Evolutionary conservation across 2,113 vertebrate species (phyloP).

Genomic region (Emberiza fucata): DNA sequence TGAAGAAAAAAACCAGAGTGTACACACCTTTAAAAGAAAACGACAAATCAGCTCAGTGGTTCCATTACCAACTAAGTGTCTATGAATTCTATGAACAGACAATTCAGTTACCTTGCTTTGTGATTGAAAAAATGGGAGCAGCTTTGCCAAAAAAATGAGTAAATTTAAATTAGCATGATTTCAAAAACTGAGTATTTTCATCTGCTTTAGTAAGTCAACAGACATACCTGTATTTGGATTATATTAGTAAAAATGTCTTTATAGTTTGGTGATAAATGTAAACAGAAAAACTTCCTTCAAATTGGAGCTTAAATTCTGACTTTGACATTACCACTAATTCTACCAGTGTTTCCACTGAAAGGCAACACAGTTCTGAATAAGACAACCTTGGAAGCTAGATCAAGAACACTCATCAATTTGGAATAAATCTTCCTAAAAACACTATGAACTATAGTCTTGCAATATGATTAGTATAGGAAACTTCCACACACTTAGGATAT

Average conservation of each 20-base stretch:
- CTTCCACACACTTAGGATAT: not conserved
- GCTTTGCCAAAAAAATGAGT: not conserved
- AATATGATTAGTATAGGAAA: not conserved
- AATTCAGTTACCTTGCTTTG: not conserved
- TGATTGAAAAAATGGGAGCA: not conserved
- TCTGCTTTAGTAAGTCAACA: not conserved
- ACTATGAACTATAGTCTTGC: not conserved
- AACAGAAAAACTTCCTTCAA: not conserved
- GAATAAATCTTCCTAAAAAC: not conserved
- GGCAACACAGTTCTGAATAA: not conserved
- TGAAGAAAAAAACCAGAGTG: not conserved
- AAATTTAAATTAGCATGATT: not conserved
- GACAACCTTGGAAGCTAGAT: not conserved
- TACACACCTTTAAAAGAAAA: not conserved
- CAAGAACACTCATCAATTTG: not conserved
- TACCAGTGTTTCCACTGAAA: not conserved
- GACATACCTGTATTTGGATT: not conserved
- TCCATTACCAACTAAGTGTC: not conserved
- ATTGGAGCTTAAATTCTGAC: not conserved
- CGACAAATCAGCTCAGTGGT: not conserved
- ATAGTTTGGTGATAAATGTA: not conserved
- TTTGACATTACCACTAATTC: not conserved
- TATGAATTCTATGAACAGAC: not conserved
- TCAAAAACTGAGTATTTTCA: not conserved
- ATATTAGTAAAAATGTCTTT: not conserved